Evolutionary conservation across 2,888 invertebrate species (phyloP), one percentile per base, ranked within the genome.

Genomic region (Phalera bucephala): DNA sequence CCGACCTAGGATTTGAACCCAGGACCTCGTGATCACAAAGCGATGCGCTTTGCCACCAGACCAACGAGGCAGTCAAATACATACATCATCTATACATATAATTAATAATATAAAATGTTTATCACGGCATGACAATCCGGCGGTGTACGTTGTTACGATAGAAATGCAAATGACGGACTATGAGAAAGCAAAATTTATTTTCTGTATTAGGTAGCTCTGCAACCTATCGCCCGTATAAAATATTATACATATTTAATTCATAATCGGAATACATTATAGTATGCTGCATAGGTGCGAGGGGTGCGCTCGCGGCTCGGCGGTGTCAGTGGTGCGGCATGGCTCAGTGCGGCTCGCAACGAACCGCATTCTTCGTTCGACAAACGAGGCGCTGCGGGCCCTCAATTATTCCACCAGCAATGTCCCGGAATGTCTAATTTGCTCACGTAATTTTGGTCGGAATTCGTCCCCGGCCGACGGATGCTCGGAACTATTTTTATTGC

Each of bases 361-460:
- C 45, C 59, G 59, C 70, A 68, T 72, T 70, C 67, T 64, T 59
- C 66, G 60, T 74, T 72, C 68, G 62, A 61, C 70, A 71, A 73
- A 72, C 67, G 71, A 64, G 64, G 49, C 57, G 62, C 56, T 59
- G 63, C 64, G 73, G 74, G 70, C 71, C 69, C 76, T 75, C 81
- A 82, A 84, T 84, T 84, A 87, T 79, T 81, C 74, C 74, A 66
- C 70, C 68, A 65, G 72, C 78, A 77, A 80, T 85, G 81, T 79
- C 72, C 82, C 63, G 86, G 88, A 88, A 88, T 87, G 85, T 85
- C 80, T 87, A 85, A 88, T 87, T 87, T 87, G 82, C 83, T 85
- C 88, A 88, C 89, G 88, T 88, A 85, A 88, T 88, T 79, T 86
- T 78, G 77, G 72, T 64, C 66, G 85, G 85, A 85, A 87, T 88